phyloP scores from a whole-genome alignment of 1,140 invertebrate genomes.

The Bombus cullumanus region DNA sequence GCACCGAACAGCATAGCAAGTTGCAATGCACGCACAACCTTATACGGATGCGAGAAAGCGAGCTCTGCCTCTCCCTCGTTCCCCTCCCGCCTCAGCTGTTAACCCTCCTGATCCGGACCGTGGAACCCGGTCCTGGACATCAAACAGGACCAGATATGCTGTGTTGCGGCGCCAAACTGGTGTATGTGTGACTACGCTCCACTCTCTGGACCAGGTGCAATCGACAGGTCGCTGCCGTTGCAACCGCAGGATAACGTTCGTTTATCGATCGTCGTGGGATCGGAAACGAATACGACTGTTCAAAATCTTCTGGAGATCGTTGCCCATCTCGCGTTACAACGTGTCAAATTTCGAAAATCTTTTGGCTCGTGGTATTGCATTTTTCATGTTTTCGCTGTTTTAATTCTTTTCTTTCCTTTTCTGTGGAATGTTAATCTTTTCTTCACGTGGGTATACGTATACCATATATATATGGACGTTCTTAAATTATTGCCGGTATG shows the following conservation, averaged over 20 bases:
- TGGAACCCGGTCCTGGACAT: constrained; percentile 57
- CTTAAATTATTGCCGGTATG: too few species aligned
- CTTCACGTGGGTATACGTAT: not conserved
- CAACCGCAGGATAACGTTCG: constrained; percentile 25
- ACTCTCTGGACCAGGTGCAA: constrained; percentile 46
- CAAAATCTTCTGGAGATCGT: not conserved
- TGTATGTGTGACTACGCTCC: constrained; percentile 26
- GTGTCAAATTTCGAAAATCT: too few species aligned
- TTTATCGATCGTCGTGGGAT: constrained; percentile 27
- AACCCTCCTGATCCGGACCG: constrained; percentile 46
- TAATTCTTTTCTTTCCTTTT: not conserved
- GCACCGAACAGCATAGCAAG: constrained; percentile 35
- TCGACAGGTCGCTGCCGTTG: constrained; percentile 47
- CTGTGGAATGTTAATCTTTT: not conserved
- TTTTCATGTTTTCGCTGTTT: not conserved
- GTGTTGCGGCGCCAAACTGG: constrained; percentile 24
- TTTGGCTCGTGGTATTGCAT: too few species aligned
- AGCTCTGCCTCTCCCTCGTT: not conserved
- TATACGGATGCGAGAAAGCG: constrained; percentile 56
- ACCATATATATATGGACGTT: not conserved
- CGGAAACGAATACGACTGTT: not conserved
- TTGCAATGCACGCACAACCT: constrained; percentile 50
- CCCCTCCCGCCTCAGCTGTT: not conserved
- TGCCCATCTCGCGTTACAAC: not conserved
- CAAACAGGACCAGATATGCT: constrained; percentile 57